Percentiles rank a stretch among this genome's conserved stretches.
phyloP scores from a whole-genome alignment of 2,113 vertebrate genomes.

The Nicator chloris region DNA sequence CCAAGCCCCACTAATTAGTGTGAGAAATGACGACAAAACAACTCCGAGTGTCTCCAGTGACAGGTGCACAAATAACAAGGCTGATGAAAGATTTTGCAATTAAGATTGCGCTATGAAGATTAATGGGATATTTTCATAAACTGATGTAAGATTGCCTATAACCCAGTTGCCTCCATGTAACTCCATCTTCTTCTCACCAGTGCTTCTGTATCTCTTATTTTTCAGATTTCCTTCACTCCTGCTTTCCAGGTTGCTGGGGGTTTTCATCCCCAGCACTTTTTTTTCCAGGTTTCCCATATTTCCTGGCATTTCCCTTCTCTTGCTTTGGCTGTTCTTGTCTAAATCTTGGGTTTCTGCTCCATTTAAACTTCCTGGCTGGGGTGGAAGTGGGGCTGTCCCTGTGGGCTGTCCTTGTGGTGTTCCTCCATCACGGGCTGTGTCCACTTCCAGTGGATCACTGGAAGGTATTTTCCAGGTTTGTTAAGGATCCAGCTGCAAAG shows the following conservation, averaged over 20 bases:
- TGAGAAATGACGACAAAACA: slow-evolving; percentile 71
- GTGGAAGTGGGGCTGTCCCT: background rate
- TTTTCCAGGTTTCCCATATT: background rate
- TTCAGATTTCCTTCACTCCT: background rate
- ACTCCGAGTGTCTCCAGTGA: slow-evolving; percentile 63
- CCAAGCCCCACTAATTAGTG: slow-evolving; percentile 69
- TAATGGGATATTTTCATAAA: slow-evolving; percentile 73
- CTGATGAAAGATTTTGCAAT: slow-evolving; percentile 77
- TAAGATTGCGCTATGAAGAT: slow-evolving; percentile 73
- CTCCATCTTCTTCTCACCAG: background rate
- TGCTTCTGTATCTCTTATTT: background rate
- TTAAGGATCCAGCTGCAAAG: background rate
- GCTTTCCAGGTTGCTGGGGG: background rate
- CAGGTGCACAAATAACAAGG: slow-evolving; percentile 73
- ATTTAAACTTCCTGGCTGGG: background rate
- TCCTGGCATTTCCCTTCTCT: background rate
- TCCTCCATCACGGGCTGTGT: accelerated
- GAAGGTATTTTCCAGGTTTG: background rate
- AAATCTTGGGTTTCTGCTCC: background rate
- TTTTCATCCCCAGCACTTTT: background rate
- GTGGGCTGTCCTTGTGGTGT: accelerated
- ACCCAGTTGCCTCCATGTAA: slow-evolving; percentile 9
- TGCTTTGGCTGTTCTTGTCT: background rate
- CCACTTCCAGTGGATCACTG: background rate
- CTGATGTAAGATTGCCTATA: slow-evolving; percentile 63